phyloP scores from a whole-genome alignment of 2,888 invertebrate species.

The Strigamia crassipes region DNA sequence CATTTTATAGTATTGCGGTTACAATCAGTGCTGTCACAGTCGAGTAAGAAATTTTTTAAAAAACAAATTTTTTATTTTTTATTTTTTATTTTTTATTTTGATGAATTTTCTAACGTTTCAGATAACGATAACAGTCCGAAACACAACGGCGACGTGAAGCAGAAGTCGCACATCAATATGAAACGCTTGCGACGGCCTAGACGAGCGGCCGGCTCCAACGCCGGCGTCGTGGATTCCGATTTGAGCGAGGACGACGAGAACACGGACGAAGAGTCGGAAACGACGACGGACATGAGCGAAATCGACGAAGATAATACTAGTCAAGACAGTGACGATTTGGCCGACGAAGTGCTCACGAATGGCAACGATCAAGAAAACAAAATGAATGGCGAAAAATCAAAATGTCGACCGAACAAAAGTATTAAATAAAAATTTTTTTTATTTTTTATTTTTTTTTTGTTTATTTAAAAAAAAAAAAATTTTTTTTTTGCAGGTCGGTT shows the following conservation, averaged over 20 bases:
- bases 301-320: neutral
- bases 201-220: neutral
- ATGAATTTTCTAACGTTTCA: neutral
- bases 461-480: no score
- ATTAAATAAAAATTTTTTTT: neutral
- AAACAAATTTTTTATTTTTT: no score
- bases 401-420: neutral
- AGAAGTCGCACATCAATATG: neutral
- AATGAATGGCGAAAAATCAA: neutral
- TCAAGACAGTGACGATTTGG: neutral
- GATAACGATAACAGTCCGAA: neutral
- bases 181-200: neutral
- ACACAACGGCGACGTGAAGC: neutral
- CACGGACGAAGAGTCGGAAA: neutral
- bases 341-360: neutral
- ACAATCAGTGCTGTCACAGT: neutral
- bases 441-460: neutral
- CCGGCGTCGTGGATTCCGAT: neutral
- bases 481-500: neutral
- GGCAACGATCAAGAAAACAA: neutral
- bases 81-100: no score
- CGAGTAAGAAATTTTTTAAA: neutral
- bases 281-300: neutral
- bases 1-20: slow-evolving; percentile 57
- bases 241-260: neutral